Percentiles rank a stretch among this genome's conserved stretches.
Conservation (phyloP, 2,888 invertebrate species). For the Cabera pusaria region DNA sequence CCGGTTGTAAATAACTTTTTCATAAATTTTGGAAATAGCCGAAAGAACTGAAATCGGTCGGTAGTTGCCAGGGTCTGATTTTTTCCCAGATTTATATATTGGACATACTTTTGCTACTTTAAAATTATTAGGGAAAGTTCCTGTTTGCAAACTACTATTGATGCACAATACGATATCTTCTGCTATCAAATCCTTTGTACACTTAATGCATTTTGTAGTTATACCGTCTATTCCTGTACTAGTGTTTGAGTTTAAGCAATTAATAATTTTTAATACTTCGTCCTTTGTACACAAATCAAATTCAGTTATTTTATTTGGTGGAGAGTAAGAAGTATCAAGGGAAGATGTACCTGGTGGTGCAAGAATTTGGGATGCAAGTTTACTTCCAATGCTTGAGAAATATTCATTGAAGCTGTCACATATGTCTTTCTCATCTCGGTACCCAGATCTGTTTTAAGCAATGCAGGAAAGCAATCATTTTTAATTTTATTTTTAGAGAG, state of each 20-base stretch:
- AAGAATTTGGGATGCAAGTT: slow-evolving; percentile 23
- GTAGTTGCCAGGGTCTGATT: slow-evolving; percentile 13
- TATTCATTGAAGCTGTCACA: slow-evolving; percentile 25
- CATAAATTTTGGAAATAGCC: slow-evolving; percentile 14
- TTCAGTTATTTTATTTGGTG: too few relatives aligned
- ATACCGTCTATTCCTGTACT: slow-evolving; percentile 18
- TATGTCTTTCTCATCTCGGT: slow-evolving; percentile 16
- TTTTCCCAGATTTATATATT: slow-evolving; percentile 13
- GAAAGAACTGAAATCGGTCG: slow-evolving; percentile 5
- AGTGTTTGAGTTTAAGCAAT: slow-evolving; percentile 11
- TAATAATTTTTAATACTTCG: slow-evolving; percentile 6
- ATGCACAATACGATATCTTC: neutral
- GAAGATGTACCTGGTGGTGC: slow-evolving; percentile 1
- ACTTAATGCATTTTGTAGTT: slow-evolving; percentile 17
- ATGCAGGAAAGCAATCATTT: slow-evolving; percentile 7
- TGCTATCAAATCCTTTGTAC: slow-evolving; percentile 5
- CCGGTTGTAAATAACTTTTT: slow-evolving; percentile 11
- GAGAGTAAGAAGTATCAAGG: neutral
- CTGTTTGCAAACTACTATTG: neutral
- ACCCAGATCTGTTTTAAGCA: too few relatives aligned
- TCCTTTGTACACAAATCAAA: neutral
- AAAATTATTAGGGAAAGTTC: neutral
- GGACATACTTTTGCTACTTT: neutral
- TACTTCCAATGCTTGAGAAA: slow-evolving; percentile 19
- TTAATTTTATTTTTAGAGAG: slow-evolving; percentile 20